Evolutionary conservation across 2,797 vertebrate genomes (phyloP), one percentile per base, ranked within the genome.

Genomic region (Agapornis canus): DNA sequence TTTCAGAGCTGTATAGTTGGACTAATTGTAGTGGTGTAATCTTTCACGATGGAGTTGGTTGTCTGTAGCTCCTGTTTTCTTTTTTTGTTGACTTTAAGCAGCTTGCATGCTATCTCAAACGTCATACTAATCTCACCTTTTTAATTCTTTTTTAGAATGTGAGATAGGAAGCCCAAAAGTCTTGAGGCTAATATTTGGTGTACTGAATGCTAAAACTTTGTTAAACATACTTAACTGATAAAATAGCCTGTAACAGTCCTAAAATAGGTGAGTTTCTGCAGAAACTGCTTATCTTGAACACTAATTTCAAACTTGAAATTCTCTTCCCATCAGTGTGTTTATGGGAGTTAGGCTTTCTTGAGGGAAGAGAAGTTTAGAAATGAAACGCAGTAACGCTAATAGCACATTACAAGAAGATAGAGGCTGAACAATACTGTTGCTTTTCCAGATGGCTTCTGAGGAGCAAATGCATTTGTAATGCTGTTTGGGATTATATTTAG

Each of bases 1-100:
- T 98, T 97, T 98, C 94, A 97, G 96, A 98, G 65, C 90, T 95
- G 72, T 97, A n/a, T 97, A 96, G 96, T 96, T 97, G 97, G 96
- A 93, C 97, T 98, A 96, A 97, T 96, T 97, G 96, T 98, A 97
- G 95, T 97, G 97, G 92, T 96, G 92, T 92, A 95, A 95, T 97
- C 72, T 97, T 97, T 88, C 82, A 37, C 94, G 94, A 91, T 95
- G 95, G 92, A 97, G 52, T 84, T 91, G 84, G 48, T 80, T 93
- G 85, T 94, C 76, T 26, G 13, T 65, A 83, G 93, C 71, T 94
- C 69, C 71, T 82, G 29, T 81, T 86, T 82, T 82, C 20, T 85
- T 95, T 96, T 95, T 95, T 94, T 93, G 54, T 96, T 97, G 84
- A 51, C 87, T 97, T 95, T 76, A 94, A 96, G 69, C 68, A 68